These are phyloP conservation scores for Eurypyga helias DNA, from an alignment of 2,113 vertebrate genomes.

Conservation along the genomic window DNA sequence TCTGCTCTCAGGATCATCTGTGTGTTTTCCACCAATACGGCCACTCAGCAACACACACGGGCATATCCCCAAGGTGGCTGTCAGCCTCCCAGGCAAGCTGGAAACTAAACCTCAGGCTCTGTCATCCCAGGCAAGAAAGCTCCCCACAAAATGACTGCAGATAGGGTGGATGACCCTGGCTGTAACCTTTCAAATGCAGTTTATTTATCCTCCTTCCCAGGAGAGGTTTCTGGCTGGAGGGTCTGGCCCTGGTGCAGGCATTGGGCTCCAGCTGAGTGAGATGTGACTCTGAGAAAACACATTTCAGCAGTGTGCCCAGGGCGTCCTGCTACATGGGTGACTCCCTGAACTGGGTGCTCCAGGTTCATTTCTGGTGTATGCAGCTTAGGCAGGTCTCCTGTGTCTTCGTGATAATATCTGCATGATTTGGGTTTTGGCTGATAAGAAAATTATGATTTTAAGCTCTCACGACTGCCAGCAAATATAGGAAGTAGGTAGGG, in stretches of 20 bases:
- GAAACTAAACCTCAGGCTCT: not conserved
- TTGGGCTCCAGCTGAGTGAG: not conserved
- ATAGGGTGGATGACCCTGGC: not conserved
- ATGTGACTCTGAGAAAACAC: not conserved
- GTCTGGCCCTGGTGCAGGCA: not conserved
- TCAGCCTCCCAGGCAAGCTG: not conserved
- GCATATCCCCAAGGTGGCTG: not conserved
- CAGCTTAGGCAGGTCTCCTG: not conserved
- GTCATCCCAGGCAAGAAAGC: not conserved
- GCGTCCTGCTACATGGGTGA: rapidly evolving
- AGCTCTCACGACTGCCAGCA: not conserved
- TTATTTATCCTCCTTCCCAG: not conserved
- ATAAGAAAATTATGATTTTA: not conserved
- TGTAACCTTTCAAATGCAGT: not conserved
- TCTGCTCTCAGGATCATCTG: not conserved
- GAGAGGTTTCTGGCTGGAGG: not conserved
- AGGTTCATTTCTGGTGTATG: not conserved
- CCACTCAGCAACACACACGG: not conserved
- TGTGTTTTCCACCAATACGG: not conserved
- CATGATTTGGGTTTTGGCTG: not conserved
- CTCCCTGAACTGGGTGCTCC: rapidly evolving
- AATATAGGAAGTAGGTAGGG: not conserved
- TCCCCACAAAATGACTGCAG: not conserved
- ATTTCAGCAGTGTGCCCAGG: not conserved
- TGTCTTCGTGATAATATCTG: not conserved